Conservation (phyloP, 2,888 invertebrate genomes). For the Drosophila antonietae region DNA sequence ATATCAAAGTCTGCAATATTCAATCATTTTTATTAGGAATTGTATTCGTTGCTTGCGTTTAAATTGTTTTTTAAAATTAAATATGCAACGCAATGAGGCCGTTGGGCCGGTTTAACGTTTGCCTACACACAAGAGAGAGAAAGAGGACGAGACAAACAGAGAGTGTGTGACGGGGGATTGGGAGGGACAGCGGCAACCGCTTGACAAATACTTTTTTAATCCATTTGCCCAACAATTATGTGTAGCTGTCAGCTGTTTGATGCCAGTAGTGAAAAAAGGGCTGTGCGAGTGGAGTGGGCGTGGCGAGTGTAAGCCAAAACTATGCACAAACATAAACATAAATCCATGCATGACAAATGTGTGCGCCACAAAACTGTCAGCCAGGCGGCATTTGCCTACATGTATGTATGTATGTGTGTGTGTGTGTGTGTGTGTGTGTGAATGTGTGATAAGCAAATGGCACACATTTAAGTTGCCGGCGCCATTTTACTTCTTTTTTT, state of each 20-base stretch:
- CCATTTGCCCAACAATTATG: slow-evolving; percentile 72
- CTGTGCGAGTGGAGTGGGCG: background rate
- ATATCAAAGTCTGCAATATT: too few relatives aligned
- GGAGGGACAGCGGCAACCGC: slow-evolving; percentile 35
- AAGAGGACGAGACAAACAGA: background rate
- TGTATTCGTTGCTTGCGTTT: slow-evolving; percentile 18
- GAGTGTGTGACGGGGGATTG: too few relatives aligned
- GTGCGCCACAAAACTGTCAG: slow-evolving; percentile 73
- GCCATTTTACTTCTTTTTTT: slow-evolving; percentile 22
- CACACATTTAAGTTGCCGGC: slow-evolving; percentile 69
- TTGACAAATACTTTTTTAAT: slow-evolving; percentile 77
- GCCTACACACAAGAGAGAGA: slow-evolving; percentile 1
- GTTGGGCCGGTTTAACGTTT: slow-evolving; percentile 19
- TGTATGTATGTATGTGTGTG: slow-evolving; percentile 37
- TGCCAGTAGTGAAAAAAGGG: too few relatives aligned
- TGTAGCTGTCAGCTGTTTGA: slow-evolving; percentile 57
- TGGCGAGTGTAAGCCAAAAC: slow-evolving; percentile 41
- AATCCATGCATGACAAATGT: slow-evolving; percentile 78
- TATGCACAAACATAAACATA: slow-evolving; percentile 69
- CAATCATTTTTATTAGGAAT: too few relatives aligned
- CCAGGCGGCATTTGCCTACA: slow-evolving; percentile 16
- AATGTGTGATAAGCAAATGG: slow-evolving; percentile 72
- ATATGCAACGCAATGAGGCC: slow-evolving; percentile 37
- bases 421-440: too few relatives aligned
- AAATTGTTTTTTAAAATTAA: slow-evolving; percentile 50